These are phyloP conservation scores for Pachydiplax longipennis DNA, from an alignment of 2,888 invertebrate species.

Conservation along the genomic window DNA sequence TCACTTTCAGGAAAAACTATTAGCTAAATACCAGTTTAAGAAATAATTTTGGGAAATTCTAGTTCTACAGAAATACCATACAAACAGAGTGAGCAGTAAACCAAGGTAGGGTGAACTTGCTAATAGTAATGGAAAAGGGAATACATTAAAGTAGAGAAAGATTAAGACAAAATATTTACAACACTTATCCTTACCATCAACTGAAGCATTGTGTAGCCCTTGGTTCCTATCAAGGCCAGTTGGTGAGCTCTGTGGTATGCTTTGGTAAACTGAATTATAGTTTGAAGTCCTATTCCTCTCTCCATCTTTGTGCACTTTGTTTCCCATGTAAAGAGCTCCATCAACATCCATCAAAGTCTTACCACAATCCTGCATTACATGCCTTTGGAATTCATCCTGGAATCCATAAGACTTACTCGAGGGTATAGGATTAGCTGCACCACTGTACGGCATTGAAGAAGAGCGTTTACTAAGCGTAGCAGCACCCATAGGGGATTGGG, in stretches of 20 bases:
- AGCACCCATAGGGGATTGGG: not conserved
- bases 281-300: conserved; percentile 33
- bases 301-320: conserved; percentile 39
- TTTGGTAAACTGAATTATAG: conserved; percentile 15
- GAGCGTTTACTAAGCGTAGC: not conserved
- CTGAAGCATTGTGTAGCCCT: conserved; percentile 4
- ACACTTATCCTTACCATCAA: conserved; percentile 4
- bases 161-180: too few species aligned
- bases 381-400: conserved; percentile 46
- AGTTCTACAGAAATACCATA: too few species aligned
- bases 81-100: too few species aligned
- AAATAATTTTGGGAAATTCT: too few species aligned
- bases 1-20: too few species aligned
- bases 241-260: not conserved
- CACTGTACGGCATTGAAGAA: not conserved
- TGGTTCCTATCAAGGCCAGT: conserved; percentile 9
- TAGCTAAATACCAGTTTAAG: too few species aligned
- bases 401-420: conserved; percentile 30
- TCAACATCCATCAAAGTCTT: conserved; percentile 6
- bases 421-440: conserved; percentile 17
- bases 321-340: conserved; percentile 30
- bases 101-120: too few species aligned
- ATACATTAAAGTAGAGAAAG: too few species aligned
- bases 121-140: too few species aligned
- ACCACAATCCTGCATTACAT: conserved; percentile 42